Percentiles rank a stretch among this genome's conserved stretches.
phyloP scores from a whole-genome alignment of 2,797 vertebrate species.

The Carcharodon carcharias region DNA sequence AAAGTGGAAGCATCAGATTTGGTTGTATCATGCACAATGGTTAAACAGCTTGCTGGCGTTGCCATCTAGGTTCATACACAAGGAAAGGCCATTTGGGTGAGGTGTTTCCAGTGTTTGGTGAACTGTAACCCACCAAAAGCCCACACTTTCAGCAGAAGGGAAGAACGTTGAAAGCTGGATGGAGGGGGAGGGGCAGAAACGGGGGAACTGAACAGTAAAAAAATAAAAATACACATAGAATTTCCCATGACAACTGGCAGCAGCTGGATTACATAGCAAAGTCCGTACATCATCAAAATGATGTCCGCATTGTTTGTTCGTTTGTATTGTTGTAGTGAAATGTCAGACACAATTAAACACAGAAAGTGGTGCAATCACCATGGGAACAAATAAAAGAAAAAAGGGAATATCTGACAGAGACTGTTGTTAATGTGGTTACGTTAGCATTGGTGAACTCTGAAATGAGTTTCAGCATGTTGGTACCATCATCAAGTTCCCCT shows the following conservation, averaged over 20 bases:
- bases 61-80: not conserved
- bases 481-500: not conserved
- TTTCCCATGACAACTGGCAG: not conserved
- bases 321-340: slow-evolving; percentile 22
- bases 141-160: not conserved
- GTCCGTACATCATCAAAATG: not conserved
- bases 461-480: not conserved
- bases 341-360: not conserved
- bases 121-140: not conserved
- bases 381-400: not conserved
- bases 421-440: not conserved
- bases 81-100: not conserved
- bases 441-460: not conserved
- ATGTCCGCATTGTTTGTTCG: not conserved
- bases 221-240: not conserved
- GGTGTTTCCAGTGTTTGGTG: not conserved
- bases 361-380: not conserved
- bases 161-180: not conserved
- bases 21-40: not conserved
- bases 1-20: not conserved
- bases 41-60: not conserved
- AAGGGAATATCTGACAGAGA: not conserved
- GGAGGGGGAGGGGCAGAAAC: too few species aligned
- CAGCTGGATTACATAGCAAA: not conserved
- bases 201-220: not conserved